These are phyloP conservation scores for Chloroceryle aenea DNA, from an alignment of 2,113 vertebrate genomes.

Conservation along the genomic window DNA sequence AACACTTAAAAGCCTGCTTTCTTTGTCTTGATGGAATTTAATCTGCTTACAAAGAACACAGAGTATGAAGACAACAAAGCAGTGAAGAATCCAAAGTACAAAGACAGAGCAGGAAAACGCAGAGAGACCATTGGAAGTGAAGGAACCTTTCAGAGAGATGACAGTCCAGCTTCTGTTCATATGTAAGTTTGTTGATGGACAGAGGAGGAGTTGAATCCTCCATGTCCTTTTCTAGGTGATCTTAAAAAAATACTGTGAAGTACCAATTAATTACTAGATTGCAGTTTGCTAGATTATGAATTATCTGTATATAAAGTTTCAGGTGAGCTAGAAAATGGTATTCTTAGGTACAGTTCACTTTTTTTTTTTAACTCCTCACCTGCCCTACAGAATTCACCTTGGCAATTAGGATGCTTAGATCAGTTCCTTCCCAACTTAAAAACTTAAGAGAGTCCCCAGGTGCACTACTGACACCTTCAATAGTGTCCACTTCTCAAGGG, in stretches of 20 bases:
- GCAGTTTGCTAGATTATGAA: not conserved
- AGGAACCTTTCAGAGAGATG: slow-evolving; percentile 89
- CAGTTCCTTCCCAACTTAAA: not conserved
- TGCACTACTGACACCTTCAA: not conserved
- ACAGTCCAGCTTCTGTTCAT: slow-evolving; percentile 91
- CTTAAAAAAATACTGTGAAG: not conserved
- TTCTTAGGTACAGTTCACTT: not conserved
- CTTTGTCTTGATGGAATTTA: not conserved
- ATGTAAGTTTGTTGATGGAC: slow-evolving; percentile 75
- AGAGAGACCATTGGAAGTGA: slow-evolving; percentile 92
- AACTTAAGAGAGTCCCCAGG: not conserved
- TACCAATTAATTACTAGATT: not conserved
- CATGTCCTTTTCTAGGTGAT: not conserved
- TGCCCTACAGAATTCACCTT: not conserved
- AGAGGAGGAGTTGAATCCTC: not conserved
- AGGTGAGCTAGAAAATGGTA: not conserved
- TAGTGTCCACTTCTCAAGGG: not conserved
- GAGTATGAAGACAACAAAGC: slow-evolving; percentile 88
- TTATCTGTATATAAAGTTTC: not conserved
- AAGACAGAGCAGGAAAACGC: slow-evolving; percentile 91
- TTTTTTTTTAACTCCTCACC: not conserved
- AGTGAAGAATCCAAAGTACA: slow-evolving; percentile 89
- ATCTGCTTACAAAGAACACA: slow-evolving; percentile 80
- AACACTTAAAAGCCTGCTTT: not conserved
- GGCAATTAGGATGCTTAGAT: not conserved